phyloP scores from a whole-genome alignment of 2,113 vertebrate species.

The Syngnathus typhle region DNA sequence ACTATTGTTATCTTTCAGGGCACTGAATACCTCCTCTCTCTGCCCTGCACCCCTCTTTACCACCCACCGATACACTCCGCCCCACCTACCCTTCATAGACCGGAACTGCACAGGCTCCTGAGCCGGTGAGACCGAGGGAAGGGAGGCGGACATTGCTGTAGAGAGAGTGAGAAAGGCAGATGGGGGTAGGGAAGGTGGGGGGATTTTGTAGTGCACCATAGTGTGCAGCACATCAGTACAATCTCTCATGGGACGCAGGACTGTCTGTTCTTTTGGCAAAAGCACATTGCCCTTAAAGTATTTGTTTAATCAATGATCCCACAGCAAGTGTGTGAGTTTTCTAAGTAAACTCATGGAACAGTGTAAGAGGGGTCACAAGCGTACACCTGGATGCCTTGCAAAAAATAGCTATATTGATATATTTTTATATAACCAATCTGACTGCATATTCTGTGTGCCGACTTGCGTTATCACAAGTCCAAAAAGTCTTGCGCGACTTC shows the following conservation, averaged over 20 bases:
- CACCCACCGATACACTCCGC: conserved; percentile 35
- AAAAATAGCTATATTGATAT: background rate
- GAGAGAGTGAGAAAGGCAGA: conserved; percentile 44
- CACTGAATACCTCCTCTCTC: conserved; percentile 59
- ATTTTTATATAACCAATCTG: background rate
- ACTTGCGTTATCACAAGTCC: conserved; percentile 22
- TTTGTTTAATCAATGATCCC: conserved; percentile 7
- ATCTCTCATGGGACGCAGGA: conserved; percentile 73
- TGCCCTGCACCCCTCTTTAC: conserved; percentile 51
- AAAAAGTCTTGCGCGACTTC: conserved; percentile 36
- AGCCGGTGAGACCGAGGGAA: conserved; percentile 46
- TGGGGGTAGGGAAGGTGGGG: conserved; percentile 7
- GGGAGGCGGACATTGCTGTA: conserved; percentile 49
- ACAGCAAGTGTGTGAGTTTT: conserved; percentile 8
- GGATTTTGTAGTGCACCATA: conserved; percentile 53
- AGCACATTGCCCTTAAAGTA: conserved; percentile 27
- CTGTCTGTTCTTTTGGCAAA: conserved; percentile 68
- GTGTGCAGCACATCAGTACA: conserved; percentile 65
- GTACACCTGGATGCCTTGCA: background rate
- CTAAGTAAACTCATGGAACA: background rate
- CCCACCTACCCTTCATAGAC: conserved; percentile 49
- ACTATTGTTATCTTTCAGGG: conserved; percentile 69
- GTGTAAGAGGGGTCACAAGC: background rate
- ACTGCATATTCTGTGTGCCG: background rate
- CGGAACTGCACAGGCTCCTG: conserved; percentile 58